Evolutionary conservation across 2,113 vertebrate species (phyloP), one percentile per base, ranked within the genome.

Genomic region (Saccopteryx leptura): DNA sequence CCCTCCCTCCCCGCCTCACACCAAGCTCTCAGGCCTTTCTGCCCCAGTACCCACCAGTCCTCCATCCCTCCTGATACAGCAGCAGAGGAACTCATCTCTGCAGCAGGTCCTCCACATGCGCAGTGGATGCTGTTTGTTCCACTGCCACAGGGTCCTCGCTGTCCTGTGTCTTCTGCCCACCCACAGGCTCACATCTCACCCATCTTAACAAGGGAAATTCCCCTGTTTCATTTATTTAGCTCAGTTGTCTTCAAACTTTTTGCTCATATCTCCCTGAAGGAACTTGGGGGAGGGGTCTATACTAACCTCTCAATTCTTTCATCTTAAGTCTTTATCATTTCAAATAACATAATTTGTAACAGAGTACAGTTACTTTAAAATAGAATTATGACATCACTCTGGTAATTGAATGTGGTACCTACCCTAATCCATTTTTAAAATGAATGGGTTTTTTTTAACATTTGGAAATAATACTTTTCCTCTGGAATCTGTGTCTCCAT

Each of bases 91-190:
- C 9, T 46, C 46, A 17, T 10, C 23, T 5, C 13, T 26, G 31
- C 23, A 18, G 17, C 31, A 7, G 4, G 26, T 1, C 10, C 54
- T 28, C 11, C 48, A 11, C 39, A 3, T 17, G 2, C 0, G 24
- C 69, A 4, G 14, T 4, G 0, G 72, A 1, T 0, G 0, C 63
- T 2, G 0, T 0, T 2, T 2, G 2, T 31, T 10, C 60, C 54
- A 0, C 28, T 1, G 11, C 19, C 54, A 7, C 12, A 1, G 21
- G 46, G 26, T 28, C 12, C 24, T 60, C 12, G 0, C 6, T 0
- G 2, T 9, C 24, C 54, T 74, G 3, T 4, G 4, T 31, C 46
- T 23, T 31, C 46, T 0, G 12, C 4, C 26, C 31, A 17, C 52
- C 19, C 9, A 1, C 1, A 17, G 54, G 48, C 11, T 26, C 33